These are phyloP conservation scores for Euglossa dilemma DNA, from an alignment of 1,140 invertebrate species.

Conservation along the genomic window DNA sequence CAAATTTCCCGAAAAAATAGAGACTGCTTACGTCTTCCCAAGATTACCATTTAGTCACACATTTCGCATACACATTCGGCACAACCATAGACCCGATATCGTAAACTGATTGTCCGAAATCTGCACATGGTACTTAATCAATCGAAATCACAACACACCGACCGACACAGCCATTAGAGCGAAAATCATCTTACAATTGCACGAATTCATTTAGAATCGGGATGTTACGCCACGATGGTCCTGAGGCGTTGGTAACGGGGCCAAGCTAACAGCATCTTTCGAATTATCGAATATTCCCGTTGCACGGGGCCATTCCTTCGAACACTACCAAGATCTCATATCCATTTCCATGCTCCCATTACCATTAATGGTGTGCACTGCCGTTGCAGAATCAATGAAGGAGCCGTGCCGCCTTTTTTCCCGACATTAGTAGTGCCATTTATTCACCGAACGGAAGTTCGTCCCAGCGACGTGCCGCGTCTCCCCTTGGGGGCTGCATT, in stretches of 20 bases:
- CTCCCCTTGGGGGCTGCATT: conserved; percentile 2
- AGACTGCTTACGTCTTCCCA: no score
- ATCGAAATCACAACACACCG: neutral
- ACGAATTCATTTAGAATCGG: neutral
- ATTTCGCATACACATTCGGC: no score
- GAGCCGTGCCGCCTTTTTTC: conserved; percentile 17
- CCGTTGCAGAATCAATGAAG: conserved; percentile 50
- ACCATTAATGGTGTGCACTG: conserved; percentile 47
- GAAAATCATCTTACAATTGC: neutral
- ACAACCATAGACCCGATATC: no score
- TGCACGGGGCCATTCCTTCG: conserved; percentile 10
- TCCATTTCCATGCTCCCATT: conserved; percentile 49
- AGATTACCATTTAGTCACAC: no score
- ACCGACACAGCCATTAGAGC: neutral
- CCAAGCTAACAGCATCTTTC: neutral
- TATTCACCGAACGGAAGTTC: conserved; percentile 45
- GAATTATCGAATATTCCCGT: conserved; percentile 25
- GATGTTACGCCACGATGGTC: neutral
- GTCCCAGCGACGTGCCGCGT: conserved; percentile 3
- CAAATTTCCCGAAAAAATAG: no score
- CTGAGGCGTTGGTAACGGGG: neutral
- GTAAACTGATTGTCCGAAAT: no score
- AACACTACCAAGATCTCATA: conserved; percentile 6
- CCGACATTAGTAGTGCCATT: conserved; percentile 54
- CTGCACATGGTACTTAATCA: neutral